Evolutionary conservation across 2,113 vertebrate species (phyloP), one percentile per base, ranked within the genome.

Genomic region (Miniopterus natalensis): DNA sequence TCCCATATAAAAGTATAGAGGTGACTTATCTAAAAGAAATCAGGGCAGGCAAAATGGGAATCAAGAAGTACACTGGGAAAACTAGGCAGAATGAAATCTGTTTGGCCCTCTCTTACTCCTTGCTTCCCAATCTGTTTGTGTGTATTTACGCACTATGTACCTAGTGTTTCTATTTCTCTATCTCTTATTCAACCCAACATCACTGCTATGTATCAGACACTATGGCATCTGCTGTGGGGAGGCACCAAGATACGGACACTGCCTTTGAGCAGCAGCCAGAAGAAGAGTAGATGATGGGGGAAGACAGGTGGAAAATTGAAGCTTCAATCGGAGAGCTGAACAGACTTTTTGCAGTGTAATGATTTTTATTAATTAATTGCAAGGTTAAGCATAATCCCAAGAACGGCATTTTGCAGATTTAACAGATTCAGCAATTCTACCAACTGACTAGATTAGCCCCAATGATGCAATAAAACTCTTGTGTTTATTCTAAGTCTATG

Each of bases 341-440:
- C 1, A 42, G 63, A 77, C 45, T 51, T 89, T 42, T 23, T 92
- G 66, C 77, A 83, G 85, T 6, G 36, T 61, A 55, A 84, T 66
- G 55, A 92, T 63, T 96, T 93, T 96, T 88, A 92, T 74, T 96
- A 83, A 95, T 81, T 96, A 90, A 94, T 92, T 81, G 25, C 61
- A 40, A 79, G 40, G 49, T 23, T 96, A 66, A 63, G 45, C 73
- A 85, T 79, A 78, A 94, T 94, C 96, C 83, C 92, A 91, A 70
- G 88, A 95, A 95, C 86, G 85, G 85, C 74, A 83, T 95, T 95
- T 83, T 77, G 36, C 88, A 83, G 59, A 78, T 87, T 90, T 86
- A 78, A 73, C n/a, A 84, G 81, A 88, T 61, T 94, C 80, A 92
- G 70, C 83, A 66, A 8, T 86, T 92, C 85, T 80, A 78, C 53